phyloP scores from a whole-genome alignment of 1,140 invertebrate genomes.

The Formica selysi region DNA sequence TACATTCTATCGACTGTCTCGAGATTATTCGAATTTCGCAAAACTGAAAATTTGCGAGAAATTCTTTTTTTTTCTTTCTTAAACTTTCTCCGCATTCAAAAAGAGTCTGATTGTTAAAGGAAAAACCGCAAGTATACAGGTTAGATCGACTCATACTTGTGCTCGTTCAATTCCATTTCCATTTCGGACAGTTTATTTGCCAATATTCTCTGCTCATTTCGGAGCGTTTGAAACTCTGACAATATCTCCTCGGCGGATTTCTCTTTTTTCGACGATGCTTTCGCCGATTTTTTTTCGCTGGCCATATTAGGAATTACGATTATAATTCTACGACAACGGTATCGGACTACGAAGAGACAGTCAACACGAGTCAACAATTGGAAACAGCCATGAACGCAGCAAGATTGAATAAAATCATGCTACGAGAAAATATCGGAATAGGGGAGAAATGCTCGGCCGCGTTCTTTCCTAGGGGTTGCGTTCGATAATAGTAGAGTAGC shows the following conservation, averaged over 20 bases:
- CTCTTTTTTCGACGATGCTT: constrained; percentile 72
- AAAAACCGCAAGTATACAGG: constrained; percentile 64
- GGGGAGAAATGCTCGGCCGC: no score
- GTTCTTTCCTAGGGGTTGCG: no score
- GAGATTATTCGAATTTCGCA: not conserved
- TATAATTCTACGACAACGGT: constrained; percentile 21
- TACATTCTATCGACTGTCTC: not conserved
- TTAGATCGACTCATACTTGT: constrained; percentile 91
- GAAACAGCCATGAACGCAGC: not conserved
- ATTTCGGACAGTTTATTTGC: constrained; percentile 96
- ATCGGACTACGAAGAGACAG: not conserved
- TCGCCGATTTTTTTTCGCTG: constrained; percentile 69
- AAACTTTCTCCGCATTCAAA: not conserved
- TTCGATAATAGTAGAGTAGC: no score
- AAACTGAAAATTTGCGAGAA: not conserved
- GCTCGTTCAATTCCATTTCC: constrained; percentile 97
- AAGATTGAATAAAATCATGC: no score
- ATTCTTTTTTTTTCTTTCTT: not conserved
- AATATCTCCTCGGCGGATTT: constrained; percentile 93
- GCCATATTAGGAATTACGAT: constrained; percentile 71
- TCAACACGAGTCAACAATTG: not conserved
- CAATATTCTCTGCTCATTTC: constrained; percentile 94
- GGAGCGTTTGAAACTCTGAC: constrained; percentile 93
- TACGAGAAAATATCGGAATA: no score
- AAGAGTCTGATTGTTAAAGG: not conserved